Percentiles rank a stretch among this genome's conserved stretches.
Conservation (phyloP, 30 jellyfish, hydroid and myxozoan genomes). For the Aurelia aurita region DNA sequence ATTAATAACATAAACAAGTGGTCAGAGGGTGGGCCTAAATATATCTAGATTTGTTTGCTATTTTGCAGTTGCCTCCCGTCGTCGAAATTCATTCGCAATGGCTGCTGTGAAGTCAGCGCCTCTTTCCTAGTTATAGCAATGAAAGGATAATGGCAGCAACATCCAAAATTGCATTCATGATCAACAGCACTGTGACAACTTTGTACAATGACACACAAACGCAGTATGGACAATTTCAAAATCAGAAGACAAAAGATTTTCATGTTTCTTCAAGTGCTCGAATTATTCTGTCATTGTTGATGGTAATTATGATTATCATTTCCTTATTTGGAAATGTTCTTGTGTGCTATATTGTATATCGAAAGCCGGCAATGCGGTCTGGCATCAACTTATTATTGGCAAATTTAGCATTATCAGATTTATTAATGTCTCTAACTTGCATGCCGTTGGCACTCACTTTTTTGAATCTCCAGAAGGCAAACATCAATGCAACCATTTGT, state of each 20-base stretch:
- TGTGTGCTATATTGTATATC: constrained; percentile 85
- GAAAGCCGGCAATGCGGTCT: constrained; percentile 96
- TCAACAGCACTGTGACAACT: too few relatives aligned
- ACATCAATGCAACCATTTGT: constrained; percentile 60
- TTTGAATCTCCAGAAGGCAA: constrained; percentile 52
- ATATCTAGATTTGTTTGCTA: too few relatives aligned
- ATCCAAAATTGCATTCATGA: too few relatives aligned
- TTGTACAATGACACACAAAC: too few relatives aligned
- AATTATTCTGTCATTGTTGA: constrained; percentile 46
- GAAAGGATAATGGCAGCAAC: too few relatives aligned
- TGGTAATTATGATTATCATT: constrained; percentile 58
- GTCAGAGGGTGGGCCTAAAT: too few relatives aligned
- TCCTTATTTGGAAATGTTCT: constrained; percentile 82
- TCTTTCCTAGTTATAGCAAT: too few relatives aligned
- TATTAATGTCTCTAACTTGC: constrained; percentile 52
- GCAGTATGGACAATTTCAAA: too few relatives aligned
- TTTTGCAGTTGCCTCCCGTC: too few relatives aligned
- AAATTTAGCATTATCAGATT: constrained; percentile 89
- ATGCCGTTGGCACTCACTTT: constrained; percentile 77
- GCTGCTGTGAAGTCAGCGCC: too few relatives aligned
- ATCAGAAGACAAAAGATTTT: neutral
- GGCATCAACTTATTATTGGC: constrained; percentile 94
- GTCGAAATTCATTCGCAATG: too few relatives aligned
- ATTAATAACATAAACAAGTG: too few relatives aligned
- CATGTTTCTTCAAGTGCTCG: constrained; percentile 21